Conservation (phyloP, 2,888 invertebrate species). For the Drosophila formosana region DNA sequence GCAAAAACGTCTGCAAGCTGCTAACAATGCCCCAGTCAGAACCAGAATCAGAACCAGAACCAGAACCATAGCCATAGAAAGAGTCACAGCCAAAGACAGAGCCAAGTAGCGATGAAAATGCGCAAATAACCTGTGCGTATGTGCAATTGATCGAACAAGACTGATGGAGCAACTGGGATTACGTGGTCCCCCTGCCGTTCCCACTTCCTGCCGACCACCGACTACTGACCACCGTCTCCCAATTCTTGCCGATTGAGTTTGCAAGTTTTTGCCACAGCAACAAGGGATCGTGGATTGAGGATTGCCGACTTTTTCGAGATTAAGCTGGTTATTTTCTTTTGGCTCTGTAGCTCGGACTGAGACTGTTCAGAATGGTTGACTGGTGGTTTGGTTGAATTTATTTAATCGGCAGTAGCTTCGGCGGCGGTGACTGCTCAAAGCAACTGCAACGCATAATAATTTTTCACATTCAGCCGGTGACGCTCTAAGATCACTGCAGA, state of each 20-base stretch:
- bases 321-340: slow-evolving; percentile 56
- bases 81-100: not conserved
- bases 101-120: slow-evolving; percentile 39
- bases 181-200: slow-evolving; percentile 50
- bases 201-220: not conserved
- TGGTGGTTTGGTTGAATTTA: slow-evolving; percentile 65
- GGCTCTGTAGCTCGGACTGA: slow-evolving; percentile 27
- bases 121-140: slow-evolving; percentile 77
- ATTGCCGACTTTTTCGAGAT: slow-evolving; percentile 59
- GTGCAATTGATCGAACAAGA: slow-evolving; percentile 84
- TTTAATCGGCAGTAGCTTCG: slow-evolving; percentile 73
- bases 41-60: not conserved
- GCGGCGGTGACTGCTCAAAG: slow-evolving; percentile 75
- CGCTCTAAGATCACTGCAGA: slow-evolving; percentile 42
- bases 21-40: slow-evolving; percentile 61
- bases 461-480: slow-evolving; percentile 72
- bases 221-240: not conserved
- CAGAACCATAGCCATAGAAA: not conserved
- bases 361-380: slow-evolving; percentile 27
- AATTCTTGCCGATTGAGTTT: slow-evolving; percentile 72
- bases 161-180: slow-evolving; percentile 83
- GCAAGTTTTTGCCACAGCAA: slow-evolving; percentile 68
- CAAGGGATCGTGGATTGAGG: slow-evolving; percentile 66
- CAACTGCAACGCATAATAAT: slow-evolving; percentile 80
- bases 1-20: slow-evolving; percentile 50